Conservation (phyloP, 2,888 invertebrate species). For the Alloscopus bannaensis region DNA sequence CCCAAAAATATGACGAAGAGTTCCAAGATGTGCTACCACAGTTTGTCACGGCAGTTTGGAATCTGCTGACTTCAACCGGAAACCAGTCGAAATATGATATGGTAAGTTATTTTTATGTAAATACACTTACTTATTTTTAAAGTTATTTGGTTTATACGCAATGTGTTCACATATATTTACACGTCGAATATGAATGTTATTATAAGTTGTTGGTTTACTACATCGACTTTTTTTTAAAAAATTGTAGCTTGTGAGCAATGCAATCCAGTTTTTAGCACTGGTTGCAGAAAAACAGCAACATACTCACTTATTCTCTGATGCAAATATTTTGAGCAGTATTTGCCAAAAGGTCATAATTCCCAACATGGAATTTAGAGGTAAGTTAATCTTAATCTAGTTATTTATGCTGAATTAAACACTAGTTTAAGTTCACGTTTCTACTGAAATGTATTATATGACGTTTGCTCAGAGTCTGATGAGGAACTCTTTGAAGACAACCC, state of each 20-base stretch:
- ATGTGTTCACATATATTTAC: neutral
- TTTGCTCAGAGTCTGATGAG: constrained; percentile 89
- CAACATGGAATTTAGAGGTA: constrained; percentile 96
- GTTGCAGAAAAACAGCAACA: constrained; percentile 95
- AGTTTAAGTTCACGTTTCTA: neutral
- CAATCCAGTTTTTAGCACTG: constrained; percentile 94
- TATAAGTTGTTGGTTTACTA: neutral
- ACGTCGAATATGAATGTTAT: neutral
- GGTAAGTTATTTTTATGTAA: constrained; percentile 80
- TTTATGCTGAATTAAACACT: neutral
- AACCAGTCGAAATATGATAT: constrained; percentile 92
- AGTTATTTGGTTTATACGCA: neutral
- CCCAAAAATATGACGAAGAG: constrained; percentile 98
- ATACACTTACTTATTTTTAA: constrained; percentile 34
- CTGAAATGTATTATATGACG: constrained; percentile 12
- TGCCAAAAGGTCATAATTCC: constrained; percentile 99
- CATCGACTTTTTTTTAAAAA: neutral
- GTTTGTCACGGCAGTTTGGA: constrained; percentile 97
- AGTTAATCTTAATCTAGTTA: constrained; percentile 62
- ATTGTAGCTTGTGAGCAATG: constrained; percentile 92
- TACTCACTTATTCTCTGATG: constrained; percentile 91
- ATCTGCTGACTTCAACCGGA: constrained; percentile 89
- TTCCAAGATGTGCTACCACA: constrained; percentile 91
- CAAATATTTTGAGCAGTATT: constrained; percentile 89
- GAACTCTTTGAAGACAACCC: constrained; percentile 99